Conservation (phyloP, 2,797 vertebrate genomes). For the Clarias platycephalus region DNA sequence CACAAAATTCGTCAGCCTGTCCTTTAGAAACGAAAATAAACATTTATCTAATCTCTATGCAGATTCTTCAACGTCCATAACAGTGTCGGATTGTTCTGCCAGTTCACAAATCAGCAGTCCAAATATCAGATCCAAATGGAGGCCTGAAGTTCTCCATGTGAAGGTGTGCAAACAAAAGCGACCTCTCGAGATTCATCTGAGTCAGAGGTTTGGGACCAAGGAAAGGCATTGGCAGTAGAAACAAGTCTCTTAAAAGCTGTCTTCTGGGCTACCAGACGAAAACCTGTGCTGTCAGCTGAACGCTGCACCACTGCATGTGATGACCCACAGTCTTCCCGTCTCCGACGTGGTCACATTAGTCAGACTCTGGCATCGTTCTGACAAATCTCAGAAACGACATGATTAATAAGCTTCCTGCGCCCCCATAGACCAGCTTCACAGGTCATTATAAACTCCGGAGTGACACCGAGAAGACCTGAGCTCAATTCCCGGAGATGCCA, state of each 20-base stretch:
- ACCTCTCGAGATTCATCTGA: slow-evolving; percentile 18
- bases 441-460: slow-evolving; percentile 22
- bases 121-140: slow-evolving; percentile 6
- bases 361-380: slow-evolving; percentile 30
- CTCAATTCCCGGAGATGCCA: slow-evolving; percentile 33
- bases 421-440: neutral
- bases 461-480: slow-evolving; percentile 14
- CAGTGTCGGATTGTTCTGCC: slow-evolving; percentile 20
- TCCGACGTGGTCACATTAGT: slow-evolving; percentile 24
- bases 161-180: slow-evolving; percentile 25
- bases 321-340: slow-evolving; percentile 30
- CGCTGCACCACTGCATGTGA: slow-evolving; percentile 3
- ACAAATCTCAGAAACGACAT: slow-evolving; percentile 29
- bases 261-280: slow-evolving; percentile 19
- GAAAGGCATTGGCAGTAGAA: neutral
- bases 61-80: slow-evolving; percentile 11
- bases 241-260: slow-evolving; percentile 2
- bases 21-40: slow-evolving; percentile 25
- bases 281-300: slow-evolving; percentile 30
- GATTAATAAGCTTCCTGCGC: slow-evolving; percentile 33
- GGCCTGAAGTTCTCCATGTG: slow-evolving; percentile 9
- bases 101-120: slow-evolving; percentile 6
- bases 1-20: slow-evolving; percentile 8
- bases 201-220: slow-evolving; percentile 21
- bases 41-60: slow-evolving; percentile 18